These are phyloP conservation scores for Papilio aristodemus DNA, from an alignment of 1,140 invertebrate species.

Conservation along the genomic window DNA sequence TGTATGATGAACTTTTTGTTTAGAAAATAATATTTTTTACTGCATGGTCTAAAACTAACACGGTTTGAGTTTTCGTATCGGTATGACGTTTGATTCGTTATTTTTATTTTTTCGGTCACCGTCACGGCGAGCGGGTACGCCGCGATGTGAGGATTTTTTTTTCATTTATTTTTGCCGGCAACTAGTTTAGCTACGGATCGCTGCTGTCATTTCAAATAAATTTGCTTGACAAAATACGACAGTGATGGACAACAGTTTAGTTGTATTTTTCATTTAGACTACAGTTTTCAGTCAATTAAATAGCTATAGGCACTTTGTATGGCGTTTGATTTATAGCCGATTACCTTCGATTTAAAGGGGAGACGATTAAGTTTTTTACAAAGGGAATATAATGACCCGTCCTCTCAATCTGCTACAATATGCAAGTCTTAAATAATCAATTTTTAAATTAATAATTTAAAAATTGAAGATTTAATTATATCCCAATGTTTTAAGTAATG, in stretches of 20 bases:
- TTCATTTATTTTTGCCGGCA: constrained; percentile 28
- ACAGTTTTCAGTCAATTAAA: too few species aligned
- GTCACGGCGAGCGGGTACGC: constrained; percentile 18
- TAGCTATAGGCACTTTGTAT: too few species aligned
- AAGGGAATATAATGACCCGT: too few species aligned
- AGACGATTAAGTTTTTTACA: too few species aligned
- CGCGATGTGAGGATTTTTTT: constrained; percentile 17
- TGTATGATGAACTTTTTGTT: background rate
- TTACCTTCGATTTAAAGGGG: too few species aligned
- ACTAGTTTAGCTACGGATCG: constrained; percentile 24
- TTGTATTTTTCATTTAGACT: background rate
- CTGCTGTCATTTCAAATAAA: constrained; percentile 30
- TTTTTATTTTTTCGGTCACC: constrained; percentile 24
- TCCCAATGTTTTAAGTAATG: too few species aligned
- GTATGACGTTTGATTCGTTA: background rate
- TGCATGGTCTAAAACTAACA: constrained; percentile 8
- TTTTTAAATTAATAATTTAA: too few species aligned
- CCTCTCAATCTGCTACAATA: too few species aligned
- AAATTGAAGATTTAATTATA: too few species aligned
- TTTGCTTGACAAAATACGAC: constrained; percentile 20
- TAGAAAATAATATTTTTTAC: background rate
- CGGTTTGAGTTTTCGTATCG: constrained; percentile 6
- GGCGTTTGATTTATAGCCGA: too few species aligned
- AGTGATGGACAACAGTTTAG: constrained; percentile 9
- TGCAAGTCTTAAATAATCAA: too few species aligned